These are phyloP conservation scores for Phengaris arion DNA, from an alignment of 2,888 invertebrate species.

Conservation along the genomic window DNA sequence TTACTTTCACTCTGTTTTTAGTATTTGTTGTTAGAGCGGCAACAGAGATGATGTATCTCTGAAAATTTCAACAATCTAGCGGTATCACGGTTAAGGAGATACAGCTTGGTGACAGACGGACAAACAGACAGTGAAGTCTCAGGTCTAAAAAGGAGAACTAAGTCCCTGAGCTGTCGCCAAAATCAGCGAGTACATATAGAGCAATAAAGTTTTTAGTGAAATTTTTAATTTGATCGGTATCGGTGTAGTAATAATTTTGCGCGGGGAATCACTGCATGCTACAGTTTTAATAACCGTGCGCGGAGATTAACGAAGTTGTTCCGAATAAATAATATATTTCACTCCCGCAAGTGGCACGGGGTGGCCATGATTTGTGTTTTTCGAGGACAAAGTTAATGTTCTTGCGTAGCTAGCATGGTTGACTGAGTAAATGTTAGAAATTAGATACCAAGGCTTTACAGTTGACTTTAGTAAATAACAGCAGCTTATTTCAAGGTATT, in stretches of 20 bases:
- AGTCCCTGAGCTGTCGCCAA: neutral
- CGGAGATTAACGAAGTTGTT: slow-evolving; percentile 33
- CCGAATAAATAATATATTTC: slow-evolving; percentile 33
- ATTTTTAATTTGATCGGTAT: slow-evolving; percentile 21
- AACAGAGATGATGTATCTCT: too few species aligned
- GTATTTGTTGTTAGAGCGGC: too few species aligned
- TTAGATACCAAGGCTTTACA: too few species aligned
- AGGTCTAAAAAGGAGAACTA: neutral
- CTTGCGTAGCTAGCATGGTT: too few species aligned
- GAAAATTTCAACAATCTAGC: too few species aligned
- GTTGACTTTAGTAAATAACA: too few species aligned
- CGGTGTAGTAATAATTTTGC: neutral
- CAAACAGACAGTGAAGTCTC: too few species aligned
- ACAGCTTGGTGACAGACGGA: too few species aligned
- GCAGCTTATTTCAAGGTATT: too few species aligned
- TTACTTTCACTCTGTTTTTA: too few species aligned
- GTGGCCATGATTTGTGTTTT: slow-evolving; percentile 4
- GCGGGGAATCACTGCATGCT: slow-evolving; percentile 26
- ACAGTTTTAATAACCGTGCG: slow-evolving; percentile 31
- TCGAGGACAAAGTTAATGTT: neutral
- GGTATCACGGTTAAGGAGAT: too few species aligned
- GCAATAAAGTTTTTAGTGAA: slow-evolving; percentile 13
- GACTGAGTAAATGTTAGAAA: too few species aligned
- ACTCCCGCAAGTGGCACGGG: slow-evolving; percentile 30
- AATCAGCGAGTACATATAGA: slow-evolving; percentile 5